Conservation (phyloP, 2,797 vertebrate genomes). For the Tarsius wallacei region DNA sequence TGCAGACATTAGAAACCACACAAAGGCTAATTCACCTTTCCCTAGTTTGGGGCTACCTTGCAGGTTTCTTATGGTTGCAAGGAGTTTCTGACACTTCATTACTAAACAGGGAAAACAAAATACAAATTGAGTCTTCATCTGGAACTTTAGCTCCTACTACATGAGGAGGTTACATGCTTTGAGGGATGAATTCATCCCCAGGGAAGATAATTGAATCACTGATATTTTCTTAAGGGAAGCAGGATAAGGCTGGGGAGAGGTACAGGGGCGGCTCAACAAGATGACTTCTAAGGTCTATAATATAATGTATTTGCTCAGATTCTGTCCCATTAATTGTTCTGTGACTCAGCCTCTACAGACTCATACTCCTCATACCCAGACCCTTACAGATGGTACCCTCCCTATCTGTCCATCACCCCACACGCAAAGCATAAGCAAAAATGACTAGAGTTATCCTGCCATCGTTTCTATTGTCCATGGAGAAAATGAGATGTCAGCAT, state of each 20-base stretch:
- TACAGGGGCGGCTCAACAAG: slow-evolving; percentile 44
- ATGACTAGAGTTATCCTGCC: not conserved
- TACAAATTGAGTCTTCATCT: slow-evolving; percentile 11
- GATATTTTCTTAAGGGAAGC: slow-evolving; percentile 51
- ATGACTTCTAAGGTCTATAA: slow-evolving; percentile 36
- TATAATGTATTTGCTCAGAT: slow-evolving; percentile 55
- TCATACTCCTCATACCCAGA: not conserved
- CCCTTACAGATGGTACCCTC: not conserved
- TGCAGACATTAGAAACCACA: not conserved
- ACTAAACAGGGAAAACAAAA: not conserved
- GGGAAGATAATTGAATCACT: slow-evolving; percentile 68
- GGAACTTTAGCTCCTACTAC: not conserved
- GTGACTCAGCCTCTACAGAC: not conserved
- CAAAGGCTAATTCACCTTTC: not conserved
- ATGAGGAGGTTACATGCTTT: slow-evolving; percentile 23
- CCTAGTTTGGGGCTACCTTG: not conserved
- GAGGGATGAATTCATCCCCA: not conserved
- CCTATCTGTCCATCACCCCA: no score
- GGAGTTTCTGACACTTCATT: slow-evolving; percentile 40
- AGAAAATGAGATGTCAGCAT: not conserved
- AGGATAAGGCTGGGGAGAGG: slow-evolving; percentile 38
- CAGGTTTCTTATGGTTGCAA: not conserved
- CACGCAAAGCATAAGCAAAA: not conserved
- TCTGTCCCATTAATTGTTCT: not conserved
- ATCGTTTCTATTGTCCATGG: not conserved